These are phyloP conservation scores for Huso huso DNA, from an alignment of 2,797 vertebrate species.

Conservation along the genomic window DNA sequence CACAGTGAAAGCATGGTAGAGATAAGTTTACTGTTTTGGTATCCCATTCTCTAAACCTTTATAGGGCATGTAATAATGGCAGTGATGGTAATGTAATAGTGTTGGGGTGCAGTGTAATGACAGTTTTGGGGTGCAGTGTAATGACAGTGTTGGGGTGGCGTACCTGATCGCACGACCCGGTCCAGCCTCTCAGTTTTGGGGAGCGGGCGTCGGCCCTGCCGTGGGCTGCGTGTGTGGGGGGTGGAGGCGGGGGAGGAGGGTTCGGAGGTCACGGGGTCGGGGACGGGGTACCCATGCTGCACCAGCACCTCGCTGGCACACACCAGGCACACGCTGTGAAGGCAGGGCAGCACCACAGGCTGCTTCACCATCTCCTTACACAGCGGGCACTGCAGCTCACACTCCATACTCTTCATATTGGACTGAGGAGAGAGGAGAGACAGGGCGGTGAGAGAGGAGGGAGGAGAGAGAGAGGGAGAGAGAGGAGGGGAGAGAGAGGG, in stretches of 20 bases:
- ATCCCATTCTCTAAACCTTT: no score
- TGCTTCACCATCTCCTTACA: constrained; percentile 95
- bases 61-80: no score
- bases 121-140: background rate
- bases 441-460: no score
- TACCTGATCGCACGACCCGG: constrained; percentile 84
- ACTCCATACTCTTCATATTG: constrained; percentile 96
- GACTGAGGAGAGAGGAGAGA: constrained; percentile 49
- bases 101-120: background rate
- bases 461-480: no score
- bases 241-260: constrained; percentile 85
- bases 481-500: no score
- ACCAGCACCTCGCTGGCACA: constrained; percentile 87
- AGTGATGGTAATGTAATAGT: no score
- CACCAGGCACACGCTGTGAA: constrained; percentile 86
- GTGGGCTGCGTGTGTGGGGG: constrained; percentile 78
- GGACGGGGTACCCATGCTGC: constrained; percentile 77
- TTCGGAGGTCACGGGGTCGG: constrained; percentile 76
- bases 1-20: no score
- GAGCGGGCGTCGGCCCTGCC: constrained; percentile 64
- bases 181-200: constrained; percentile 84
- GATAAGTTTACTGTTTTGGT: no score
- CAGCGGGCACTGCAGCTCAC: constrained; percentile 83
- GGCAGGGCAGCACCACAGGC: constrained; percentile 83
- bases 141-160: background rate